Conservation (phyloP, 1,140 invertebrate species). For the Venustaconcha ellipsiformis region DNA sequence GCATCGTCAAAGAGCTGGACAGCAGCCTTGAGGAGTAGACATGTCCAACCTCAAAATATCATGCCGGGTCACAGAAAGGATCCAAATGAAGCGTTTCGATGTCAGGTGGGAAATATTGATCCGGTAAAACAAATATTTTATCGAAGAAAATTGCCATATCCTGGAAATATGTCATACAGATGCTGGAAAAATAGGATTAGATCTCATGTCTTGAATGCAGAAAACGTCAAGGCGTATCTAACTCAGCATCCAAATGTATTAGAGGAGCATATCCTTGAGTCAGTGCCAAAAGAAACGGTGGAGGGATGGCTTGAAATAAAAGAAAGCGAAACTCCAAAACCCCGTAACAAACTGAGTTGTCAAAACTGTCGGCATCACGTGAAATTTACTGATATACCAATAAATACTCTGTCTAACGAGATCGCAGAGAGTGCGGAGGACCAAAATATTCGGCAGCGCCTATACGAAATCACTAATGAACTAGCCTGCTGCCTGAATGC, state of each 20-base stretch:
- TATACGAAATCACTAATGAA: slow-evolving; percentile 28
- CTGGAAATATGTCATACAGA: no score
- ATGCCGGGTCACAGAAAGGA: no score
- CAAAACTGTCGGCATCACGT: neutral
- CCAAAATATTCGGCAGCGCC: slow-evolving; percentile 14
- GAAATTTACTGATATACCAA: slow-evolving; percentile 8
- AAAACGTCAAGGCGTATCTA: slow-evolving; percentile 26
- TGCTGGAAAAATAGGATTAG: neutral
- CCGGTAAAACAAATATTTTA: no score
- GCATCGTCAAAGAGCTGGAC: no score
- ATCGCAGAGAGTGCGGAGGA: slow-evolving; percentile 22
- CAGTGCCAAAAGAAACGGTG: slow-evolving; percentile 14
- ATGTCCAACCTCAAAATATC: no score
- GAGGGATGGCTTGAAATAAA: slow-evolving; percentile 28
- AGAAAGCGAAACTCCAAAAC: neutral
- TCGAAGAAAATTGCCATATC: no score
- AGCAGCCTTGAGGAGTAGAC: no score
- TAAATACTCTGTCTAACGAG: slow-evolving; percentile 20
- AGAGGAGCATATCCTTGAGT: slow-evolving; percentile 33
- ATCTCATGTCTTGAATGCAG: neutral
- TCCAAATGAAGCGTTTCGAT: no score
- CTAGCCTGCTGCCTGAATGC: slow-evolving; percentile 27
- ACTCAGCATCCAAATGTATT: slow-evolving; percentile 36
- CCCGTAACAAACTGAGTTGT: neutral
- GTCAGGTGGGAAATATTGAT: no score